These are phyloP conservation scores for Pseudochromis fuscus DNA, from an alignment of 2,797 vertebrate species.

Conservation along the genomic window DNA sequence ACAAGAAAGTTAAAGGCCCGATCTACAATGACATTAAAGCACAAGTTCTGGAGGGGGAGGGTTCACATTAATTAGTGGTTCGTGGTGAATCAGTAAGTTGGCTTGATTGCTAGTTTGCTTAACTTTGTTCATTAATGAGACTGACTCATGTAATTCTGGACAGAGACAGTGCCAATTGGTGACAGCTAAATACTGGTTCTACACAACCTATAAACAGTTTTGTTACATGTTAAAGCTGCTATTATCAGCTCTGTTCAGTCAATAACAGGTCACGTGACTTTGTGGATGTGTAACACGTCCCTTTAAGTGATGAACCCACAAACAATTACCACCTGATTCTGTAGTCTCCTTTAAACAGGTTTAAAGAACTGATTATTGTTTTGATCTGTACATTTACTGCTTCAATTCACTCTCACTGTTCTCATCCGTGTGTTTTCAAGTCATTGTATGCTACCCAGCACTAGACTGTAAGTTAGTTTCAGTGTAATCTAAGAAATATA, in stretches of 20 bases:
- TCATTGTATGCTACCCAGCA: neutral
- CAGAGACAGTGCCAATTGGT: neutral
- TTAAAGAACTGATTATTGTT: neutral
- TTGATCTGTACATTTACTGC: neutral
- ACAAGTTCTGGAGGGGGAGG: neutral
- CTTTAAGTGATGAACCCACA: neutral
- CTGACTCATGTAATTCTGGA: neutral
- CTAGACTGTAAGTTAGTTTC: neutral
- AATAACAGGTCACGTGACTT: neutral
- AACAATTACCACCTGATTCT: neutral
- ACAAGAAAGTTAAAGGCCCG: conserved; percentile 42
- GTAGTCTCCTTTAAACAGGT: neutral
- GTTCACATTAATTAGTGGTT: conserved; percentile 18
- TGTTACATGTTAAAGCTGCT: conserved; percentile 10
- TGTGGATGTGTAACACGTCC: neutral
- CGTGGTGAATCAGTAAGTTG: neutral
- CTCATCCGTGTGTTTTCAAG: neutral
- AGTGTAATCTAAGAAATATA: too few relatives aligned
- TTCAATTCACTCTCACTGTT: neutral
- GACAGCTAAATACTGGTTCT: neutral
- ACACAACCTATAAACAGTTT: neutral
- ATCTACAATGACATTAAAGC: neutral
- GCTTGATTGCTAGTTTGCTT: conserved; percentile 15
- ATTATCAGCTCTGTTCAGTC: neutral
- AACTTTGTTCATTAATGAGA: neutral